phyloP scores from a whole-genome alignment of 2,888 invertebrate genomes.

The Chrysomela aeneicollis region DNA sequence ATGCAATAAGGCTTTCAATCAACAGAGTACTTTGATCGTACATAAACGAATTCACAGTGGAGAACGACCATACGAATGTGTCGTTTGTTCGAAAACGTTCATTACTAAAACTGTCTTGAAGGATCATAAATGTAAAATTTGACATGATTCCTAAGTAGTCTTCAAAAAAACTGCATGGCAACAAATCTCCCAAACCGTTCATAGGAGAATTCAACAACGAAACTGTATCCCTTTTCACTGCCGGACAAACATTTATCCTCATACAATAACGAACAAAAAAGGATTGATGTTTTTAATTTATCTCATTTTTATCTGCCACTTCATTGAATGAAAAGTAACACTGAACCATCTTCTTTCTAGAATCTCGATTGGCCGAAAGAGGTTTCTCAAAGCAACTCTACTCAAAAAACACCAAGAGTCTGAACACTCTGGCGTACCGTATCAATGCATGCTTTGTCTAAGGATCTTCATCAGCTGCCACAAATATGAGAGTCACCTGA shows the following conservation, averaged over 20 bases:
- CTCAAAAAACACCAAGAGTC: slow-evolving; percentile 13
- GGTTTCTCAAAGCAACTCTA: neutral
- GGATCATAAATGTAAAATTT: slow-evolving; percentile 16
- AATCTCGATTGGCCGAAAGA: too few species aligned
- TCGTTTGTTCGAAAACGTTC: slow-evolving; percentile 10
- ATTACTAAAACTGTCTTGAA: slow-evolving; percentile 16
- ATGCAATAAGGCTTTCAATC: slow-evolving; percentile 45
- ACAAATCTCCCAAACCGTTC: slow-evolving; percentile 49
- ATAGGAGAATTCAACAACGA: slow-evolving; percentile 49
- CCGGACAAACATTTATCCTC: too few species aligned
- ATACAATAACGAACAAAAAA: too few species aligned
- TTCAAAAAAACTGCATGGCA: slow-evolving; percentile 37
- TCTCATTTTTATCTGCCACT: too few species aligned
- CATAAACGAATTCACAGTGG: slow-evolving; percentile 56
- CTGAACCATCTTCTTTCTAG: too few species aligned
- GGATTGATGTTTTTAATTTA: too few species aligned
- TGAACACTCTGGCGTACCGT: slow-evolving; percentile 17
- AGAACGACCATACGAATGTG: slow-evolving; percentile 44
- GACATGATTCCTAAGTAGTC: neutral
- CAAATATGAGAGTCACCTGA: slow-evolving; percentile 41
- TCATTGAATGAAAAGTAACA: too few species aligned
- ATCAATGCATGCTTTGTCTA: slow-evolving; percentile 37
- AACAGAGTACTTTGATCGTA: slow-evolving; percentile 36
- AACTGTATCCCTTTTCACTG: too few species aligned
- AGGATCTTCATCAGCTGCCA: slow-evolving; percentile 42